Conservation (phyloP, 2,888 invertebrate species). For the Cantharis flavilabris region DNA sequence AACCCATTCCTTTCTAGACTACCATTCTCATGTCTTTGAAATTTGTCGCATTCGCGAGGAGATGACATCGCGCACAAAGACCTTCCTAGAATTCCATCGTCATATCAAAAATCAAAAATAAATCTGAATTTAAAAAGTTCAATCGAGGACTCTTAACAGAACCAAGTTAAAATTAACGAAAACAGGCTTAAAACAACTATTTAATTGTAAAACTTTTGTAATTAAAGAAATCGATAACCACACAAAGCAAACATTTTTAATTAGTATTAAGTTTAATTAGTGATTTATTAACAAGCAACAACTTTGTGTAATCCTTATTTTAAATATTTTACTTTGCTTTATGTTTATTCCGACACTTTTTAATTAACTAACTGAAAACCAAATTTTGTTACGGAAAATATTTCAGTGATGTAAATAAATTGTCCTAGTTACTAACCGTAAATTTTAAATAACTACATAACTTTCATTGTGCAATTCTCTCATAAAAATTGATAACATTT, state of each 20-base stretch:
- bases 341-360: neutral
- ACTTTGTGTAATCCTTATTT: neutral
- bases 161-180: neutral
- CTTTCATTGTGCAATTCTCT: neutral
- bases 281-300: neutral
- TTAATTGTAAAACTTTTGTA: neutral
- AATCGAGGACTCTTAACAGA: neutral
- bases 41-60: conserved; percentile 1
- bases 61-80: neutral
- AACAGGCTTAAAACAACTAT: neutral
- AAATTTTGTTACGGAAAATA: neutral
- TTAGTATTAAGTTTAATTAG: neutral
- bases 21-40: conserved; percentile 18
- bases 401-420: neutral
- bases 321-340: neutral
- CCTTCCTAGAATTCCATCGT: neutral
- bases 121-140: neutral
- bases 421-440: neutral
- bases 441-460: neutral
- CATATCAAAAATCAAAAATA: neutral
- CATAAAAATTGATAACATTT: neutral
- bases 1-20: conserved; percentile 11
- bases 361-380: neutral
- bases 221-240: neutral
- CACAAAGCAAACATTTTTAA: neutral